Evolutionary conservation across 2,888 invertebrate genomes (phyloP), one percentile per base, ranked within the genome.

Genomic region (Cetonia aurata): DNA sequence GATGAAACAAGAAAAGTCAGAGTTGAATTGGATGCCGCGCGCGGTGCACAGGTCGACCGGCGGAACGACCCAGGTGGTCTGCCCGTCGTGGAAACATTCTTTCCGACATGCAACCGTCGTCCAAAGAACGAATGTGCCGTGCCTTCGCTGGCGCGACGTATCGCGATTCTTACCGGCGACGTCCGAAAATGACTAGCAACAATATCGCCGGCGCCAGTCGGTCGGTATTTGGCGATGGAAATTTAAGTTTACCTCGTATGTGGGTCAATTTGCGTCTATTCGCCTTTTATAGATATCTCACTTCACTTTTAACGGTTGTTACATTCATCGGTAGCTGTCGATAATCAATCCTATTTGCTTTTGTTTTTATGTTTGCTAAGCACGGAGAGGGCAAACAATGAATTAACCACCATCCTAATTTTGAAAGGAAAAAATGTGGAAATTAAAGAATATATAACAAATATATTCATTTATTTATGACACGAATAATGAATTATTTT

Each of bases 171-270:
- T 13, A 66, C 50, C 71, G 67, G 53, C 44, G 6, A 3, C 44
- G 13, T 65, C 62, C 75, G 67, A 57, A 52, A 69, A 62, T 69
- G 70, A 70, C 73, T 74, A 75, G 75, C 77, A 75, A 77, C 76
- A 72, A 71, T 50, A 15, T 50, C 71, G 62, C 72, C 76, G 78
- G 78, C 78, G 78, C 78, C 78, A 77, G 74, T 74, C 72, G 75
- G 77, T 73, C 77, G 76, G 74, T 76, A 77, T 75, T 73, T 74
- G 77, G 77, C 76, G 74, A 76, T 77, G 77, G 73, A 79, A 79
- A 78, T 78, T 78, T 74, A 77, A 77, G 75, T 74, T 75, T 76
- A 72, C 74, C 71, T 73, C 69, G 71, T 74, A 78, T 77, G 77
- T 78, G 76, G 78, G 78, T 77, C 78, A 78, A 53, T 70, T 68